Base-by-base conservation (phyloP, 2,888 invertebrate genomes). In the Synanthedon vespiformis region DNA sequence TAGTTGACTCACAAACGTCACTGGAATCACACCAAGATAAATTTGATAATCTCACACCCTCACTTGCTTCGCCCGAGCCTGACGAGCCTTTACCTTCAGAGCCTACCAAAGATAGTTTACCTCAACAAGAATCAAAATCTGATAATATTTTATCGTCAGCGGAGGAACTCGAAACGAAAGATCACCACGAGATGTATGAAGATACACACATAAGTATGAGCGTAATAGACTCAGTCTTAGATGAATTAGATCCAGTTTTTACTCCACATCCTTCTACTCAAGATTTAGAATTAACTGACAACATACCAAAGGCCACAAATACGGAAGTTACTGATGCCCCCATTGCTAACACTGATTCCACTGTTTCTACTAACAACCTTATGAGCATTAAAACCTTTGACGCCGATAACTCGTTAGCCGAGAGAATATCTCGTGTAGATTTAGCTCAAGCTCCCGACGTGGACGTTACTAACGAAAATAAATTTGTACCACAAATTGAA, bases 381-480 rank as follows among this genome's bases (percentile, higher is more conserved):
- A 59, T 64, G 51, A 67, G 86, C 58, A 68, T 88, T 51, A 77
- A 77, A 72, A 82, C 89, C 57, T 88, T 91, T 62, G 89, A 91
- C 57, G 91, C 92, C 14, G 92, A 93, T 74, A 62, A 70, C 58
- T 55, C 65, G 54, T 59, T 77, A 52, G 53, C 68, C 52, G 61
- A 70, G 51, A 72, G 77, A 58, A 67, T 73, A 53, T 61, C 67
- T 44, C 70, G 67, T 48, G 50, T 53, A 16, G 54, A 57, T 54
- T 52, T 61, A 10, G 60, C 51, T 10, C 51, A 55, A 48, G 48
- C 54, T 53, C 40, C 57, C 40, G n/a, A 14, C 49, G 52, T 54
- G 14, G 54, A 61, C 56, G 56, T 55, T 16, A 54, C 62, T 48
- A 53, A 57, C 22, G 62, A 62, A 58, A 40, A 52, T 10, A 56